Percentiles rank a stretch among this genome's conserved stretches.
Evolutionary conservation across 2,888 invertebrate genomes (phyloP).

Genomic region (Aspidapion aeneum): DNA sequence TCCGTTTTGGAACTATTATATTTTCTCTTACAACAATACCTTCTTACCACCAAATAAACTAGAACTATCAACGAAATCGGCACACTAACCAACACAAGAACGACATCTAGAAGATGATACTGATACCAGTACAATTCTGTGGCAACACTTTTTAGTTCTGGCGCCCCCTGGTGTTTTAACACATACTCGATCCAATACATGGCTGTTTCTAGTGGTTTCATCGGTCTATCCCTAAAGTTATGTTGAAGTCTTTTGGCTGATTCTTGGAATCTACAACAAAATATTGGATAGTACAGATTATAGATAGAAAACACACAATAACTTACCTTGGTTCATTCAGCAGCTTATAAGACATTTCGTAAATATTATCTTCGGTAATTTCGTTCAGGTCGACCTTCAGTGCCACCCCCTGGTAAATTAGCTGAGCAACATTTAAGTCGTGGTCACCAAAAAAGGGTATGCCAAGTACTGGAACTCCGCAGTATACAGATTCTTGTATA

Average conservation of each 20-base stretch:
- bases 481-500: not conserved
- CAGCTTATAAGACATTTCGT: conserved; percentile 19
- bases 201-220: conserved; percentile 57
- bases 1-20: not conserved
- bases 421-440: conserved; percentile 53
- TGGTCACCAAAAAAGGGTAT: conserved; percentile 46
- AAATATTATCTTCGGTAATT: not conserved
- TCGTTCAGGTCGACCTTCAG: conserved; percentile 15
- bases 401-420: conserved; percentile 48
- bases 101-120: conserved; percentile 34
- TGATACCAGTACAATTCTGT: conserved; percentile 51
- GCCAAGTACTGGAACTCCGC: conserved; percentile 34
- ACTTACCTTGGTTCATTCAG: conserved; percentile 50
- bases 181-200: conserved; percentile 65
- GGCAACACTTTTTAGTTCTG: conserved; percentile 51
- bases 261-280: conserved; percentile 51
- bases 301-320: conserved; percentile 2
- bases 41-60: not conserved
- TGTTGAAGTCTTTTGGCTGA: conserved; percentile 51
- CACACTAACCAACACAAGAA: conserved; percentile 9
- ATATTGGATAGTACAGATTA: too few relatives aligned
- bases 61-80: not conserved
- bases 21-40: not conserved
- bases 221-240: conserved; percentile 56
- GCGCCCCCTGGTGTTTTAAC: conserved; percentile 55